phyloP scores from a whole-genome alignment of 2,113 vertebrate species.

The Sardina pilchardus region DNA sequence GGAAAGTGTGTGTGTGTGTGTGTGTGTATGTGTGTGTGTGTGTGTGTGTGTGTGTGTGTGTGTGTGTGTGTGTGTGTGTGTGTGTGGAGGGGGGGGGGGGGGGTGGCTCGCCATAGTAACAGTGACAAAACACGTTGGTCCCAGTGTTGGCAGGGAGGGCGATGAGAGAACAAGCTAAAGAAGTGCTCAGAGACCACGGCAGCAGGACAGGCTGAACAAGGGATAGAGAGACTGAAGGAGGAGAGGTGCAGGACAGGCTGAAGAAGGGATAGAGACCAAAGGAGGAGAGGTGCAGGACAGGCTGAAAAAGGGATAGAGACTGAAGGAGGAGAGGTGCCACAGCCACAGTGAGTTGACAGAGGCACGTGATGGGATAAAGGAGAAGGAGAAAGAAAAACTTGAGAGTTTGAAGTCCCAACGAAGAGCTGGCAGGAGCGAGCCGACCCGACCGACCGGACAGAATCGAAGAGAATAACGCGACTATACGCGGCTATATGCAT shows the following conservation, averaged over 20 bases:
- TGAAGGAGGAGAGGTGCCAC: not conserved
- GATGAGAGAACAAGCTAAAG: constrained; percentile 50
- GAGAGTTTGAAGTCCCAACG: not conserved
- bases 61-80: no score
- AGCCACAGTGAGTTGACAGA: not conserved
- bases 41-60: no score
- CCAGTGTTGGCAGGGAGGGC: constrained; percentile 54
- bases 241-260: no score
- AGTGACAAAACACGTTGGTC: constrained; percentile 74
- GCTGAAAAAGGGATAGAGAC: constrained; percentile 24
- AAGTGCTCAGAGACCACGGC: constrained; percentile 48
- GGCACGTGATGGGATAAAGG: not conserved
- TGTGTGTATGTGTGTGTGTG: no score
- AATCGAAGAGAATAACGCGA: not conserved
- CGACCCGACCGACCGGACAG: constrained; percentile 27
- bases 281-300: no score
- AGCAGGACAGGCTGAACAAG: constrained; percentile 35
- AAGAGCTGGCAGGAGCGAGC: constrained; percentile 1
- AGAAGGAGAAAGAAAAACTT: constrained; percentile 7
- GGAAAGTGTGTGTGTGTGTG: constrained; percentile 40
- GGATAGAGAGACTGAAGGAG: no score
- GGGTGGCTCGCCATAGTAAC: constrained; percentile 75
- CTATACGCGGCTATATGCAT: not conserved
- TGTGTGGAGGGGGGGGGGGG: constrained; percentile 54
- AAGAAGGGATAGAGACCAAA: no score